Conservation (phyloP, 2,113 vertebrate genomes). For the Dissostichus mawsoni region DNA sequence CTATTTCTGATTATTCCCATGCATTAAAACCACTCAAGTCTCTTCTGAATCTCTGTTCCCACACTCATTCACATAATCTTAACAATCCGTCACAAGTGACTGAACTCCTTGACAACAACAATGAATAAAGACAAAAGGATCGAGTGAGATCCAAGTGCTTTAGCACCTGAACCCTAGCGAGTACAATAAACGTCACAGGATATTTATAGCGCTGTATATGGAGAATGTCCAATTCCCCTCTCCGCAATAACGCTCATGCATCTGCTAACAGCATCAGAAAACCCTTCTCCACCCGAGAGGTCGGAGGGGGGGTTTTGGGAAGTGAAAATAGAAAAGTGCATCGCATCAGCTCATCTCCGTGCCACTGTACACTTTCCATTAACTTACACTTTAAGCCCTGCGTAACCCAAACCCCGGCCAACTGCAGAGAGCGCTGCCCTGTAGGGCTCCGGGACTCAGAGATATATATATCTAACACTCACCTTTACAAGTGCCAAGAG, state of each 20-base stretch:
- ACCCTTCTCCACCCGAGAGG: slow-evolving; percentile 53
- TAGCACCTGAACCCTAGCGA: slow-evolving; percentile 95
- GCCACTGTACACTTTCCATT: slow-evolving; percentile 73
- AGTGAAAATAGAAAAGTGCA: slow-evolving; percentile 86
- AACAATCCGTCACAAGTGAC: slow-evolving; percentile 45
- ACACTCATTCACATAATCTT: slow-evolving; percentile 76
- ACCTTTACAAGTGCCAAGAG: slow-evolving; percentile 58
- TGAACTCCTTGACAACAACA: slow-evolving; percentile 45
- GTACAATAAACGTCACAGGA: slow-evolving; percentile 94
- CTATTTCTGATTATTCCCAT: not conserved
- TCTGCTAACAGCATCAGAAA: slow-evolving; percentile 93
- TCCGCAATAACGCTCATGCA: slow-evolving; percentile 90
- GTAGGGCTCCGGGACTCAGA: slow-evolving; percentile 24
- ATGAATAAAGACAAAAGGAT: slow-evolving; percentile 65
- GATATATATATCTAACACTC: slow-evolving; percentile 53
- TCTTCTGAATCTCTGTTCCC: slow-evolving; percentile 63
- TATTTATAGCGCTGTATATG: slow-evolving; percentile 95
- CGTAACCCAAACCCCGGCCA: slow-evolving; percentile 62
- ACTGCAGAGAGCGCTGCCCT: slow-evolving; percentile 38
- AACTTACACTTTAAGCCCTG: slow-evolving; percentile 74
- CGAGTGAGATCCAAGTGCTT: slow-evolving; percentile 89
- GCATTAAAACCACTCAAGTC: not conserved
- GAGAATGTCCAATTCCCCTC: slow-evolving; percentile 94
- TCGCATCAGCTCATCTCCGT: slow-evolving; percentile 71
- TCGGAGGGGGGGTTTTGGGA: slow-evolving; percentile 67